Conservation (phyloP, 2,888 invertebrate genomes). For the Lycophotia porphyrea region DNA sequence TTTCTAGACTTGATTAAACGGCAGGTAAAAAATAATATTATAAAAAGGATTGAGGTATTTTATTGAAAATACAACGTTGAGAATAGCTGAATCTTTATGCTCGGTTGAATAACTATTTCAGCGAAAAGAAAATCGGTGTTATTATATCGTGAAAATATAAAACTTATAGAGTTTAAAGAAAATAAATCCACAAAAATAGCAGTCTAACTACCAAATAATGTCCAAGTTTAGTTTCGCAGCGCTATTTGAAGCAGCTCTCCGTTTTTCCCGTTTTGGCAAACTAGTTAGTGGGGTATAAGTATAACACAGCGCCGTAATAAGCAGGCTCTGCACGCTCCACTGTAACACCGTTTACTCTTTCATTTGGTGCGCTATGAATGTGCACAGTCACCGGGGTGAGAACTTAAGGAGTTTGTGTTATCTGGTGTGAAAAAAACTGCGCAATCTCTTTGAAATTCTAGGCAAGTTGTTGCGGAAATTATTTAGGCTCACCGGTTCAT, state of each 20-base stretch:
- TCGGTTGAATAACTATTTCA: conserved; percentile 16
- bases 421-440: conserved; percentile 21
- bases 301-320: conserved; percentile 53
- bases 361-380: conserved; percentile 55
- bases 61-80: conserved; percentile 6
- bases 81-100: conserved; percentile 27
- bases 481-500: conserved; percentile 5
- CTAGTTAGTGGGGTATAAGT: conserved; percentile 51
- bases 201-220: conserved; percentile 43
- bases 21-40: conserved; percentile 28
- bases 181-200: conserved; percentile 24
- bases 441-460: conserved; percentile 25
- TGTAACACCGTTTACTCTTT: conserved; percentile 53
- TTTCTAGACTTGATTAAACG: conserved; percentile 30
- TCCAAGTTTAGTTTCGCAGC: conserved; percentile 43
- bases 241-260: conserved; percentile 52
- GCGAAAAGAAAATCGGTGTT: conserved; percentile 27
- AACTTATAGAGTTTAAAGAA: conserved; percentile 11
- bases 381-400: conserved; percentile 50
- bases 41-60: conserved; percentile 15
- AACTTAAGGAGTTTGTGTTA: conserved; percentile 41
- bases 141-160: conserved; percentile 24
- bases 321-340: conserved; percentile 53
- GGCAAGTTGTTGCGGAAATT: conserved; percentile 14
- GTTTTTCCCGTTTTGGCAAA: conserved; percentile 56